Evolutionary conservation across 2,888 invertebrate species (phyloP).

Genomic region (Protodeltote pygarga): DNA sequence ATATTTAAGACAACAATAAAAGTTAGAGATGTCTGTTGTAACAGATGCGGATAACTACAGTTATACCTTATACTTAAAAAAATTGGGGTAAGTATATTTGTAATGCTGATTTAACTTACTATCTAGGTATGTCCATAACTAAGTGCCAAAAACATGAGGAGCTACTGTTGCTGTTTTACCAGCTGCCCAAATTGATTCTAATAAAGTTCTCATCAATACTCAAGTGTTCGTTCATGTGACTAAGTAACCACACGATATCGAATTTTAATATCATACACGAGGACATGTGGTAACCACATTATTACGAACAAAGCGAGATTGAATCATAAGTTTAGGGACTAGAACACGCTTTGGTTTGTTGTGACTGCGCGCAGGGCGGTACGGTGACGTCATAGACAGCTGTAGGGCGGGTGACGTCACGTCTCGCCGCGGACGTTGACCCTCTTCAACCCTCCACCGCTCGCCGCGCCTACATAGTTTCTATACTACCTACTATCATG

Average conservation of each 20-base stretch:
- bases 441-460: constrained; percentile 71
- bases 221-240: constrained; percentile 68
- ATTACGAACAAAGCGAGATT: constrained; percentile 62
- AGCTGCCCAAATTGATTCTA: constrained; percentile 55
- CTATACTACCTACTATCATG: constrained; percentile 66
- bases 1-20: constrained; percentile 31
- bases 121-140: not conserved
- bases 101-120: not conserved
- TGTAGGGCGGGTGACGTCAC: constrained; percentile 85
- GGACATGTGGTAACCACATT: constrained; percentile 77
- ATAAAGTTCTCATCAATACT: constrained; percentile 59
- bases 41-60: constrained; percentile 1
- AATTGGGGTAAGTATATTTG: too few species aligned
- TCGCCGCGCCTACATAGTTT: constrained; percentile 61
- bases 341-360: constrained; percentile 71
- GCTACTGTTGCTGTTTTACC: constrained; percentile 30
- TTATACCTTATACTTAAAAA: too few species aligned
- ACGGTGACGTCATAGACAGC: constrained; percentile 83
- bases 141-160: constrained; percentile 1
- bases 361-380: constrained; percentile 61
- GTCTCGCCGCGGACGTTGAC: constrained; percentile 76
- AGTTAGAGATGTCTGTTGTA: constrained; percentile 1
- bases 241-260: constrained; percentile 72
- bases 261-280: constrained; percentile 68
- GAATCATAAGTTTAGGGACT: constrained; percentile 66